Percentiles rank a stretch among this genome's conserved stretches.
phyloP scores from a whole-genome alignment of 2,888 invertebrate species.

The Catocala sponsa region DNA sequence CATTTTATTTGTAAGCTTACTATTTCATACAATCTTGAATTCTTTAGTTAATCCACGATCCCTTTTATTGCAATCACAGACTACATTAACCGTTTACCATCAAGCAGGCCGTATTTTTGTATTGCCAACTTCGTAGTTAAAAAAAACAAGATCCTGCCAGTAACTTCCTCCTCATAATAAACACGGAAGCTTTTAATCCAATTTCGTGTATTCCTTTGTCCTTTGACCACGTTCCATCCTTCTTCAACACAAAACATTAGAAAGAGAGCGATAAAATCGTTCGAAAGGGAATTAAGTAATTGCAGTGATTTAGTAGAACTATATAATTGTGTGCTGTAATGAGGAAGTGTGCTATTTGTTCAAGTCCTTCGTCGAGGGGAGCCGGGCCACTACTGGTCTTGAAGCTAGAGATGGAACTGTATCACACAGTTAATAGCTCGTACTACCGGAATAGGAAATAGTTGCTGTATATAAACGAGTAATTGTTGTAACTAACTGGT shows the following conservation, averaged over 20 bases:
- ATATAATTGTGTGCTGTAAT: conserved; percentile 57
- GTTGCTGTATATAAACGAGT: too few species aligned
- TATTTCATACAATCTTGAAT: too few species aligned
- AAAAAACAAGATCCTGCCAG: not conserved
- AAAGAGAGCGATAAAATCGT: conserved; percentile 6
- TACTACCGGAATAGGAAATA: conserved; percentile 1
- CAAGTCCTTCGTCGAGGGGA: conserved; percentile 34
- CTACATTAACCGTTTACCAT: too few species aligned
- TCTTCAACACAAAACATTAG: not conserved
- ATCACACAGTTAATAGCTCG: not conserved
- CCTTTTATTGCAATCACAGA: too few species aligned
- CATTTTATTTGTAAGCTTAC: too few species aligned
- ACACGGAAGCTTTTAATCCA: conserved; percentile 15
- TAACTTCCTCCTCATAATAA: not conserved
- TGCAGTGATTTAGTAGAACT: conserved; percentile 48
- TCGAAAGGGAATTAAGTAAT: conserved; percentile 43
- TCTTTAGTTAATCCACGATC: too few species aligned
- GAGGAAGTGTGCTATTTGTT: conserved; percentile 55
- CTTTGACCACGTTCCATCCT: conserved; percentile 5
- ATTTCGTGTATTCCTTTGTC: conserved; percentile 12
- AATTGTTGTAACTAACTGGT: too few species aligned
- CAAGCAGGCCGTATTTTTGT: too few species aligned
- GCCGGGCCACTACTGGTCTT: not conserved
- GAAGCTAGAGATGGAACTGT: not conserved
- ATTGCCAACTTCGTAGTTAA: too few species aligned